These are phyloP conservation scores for Sapayoa aenigma DNA, from an alignment of 2,113 vertebrate genomes.

Conservation along the genomic window DNA sequence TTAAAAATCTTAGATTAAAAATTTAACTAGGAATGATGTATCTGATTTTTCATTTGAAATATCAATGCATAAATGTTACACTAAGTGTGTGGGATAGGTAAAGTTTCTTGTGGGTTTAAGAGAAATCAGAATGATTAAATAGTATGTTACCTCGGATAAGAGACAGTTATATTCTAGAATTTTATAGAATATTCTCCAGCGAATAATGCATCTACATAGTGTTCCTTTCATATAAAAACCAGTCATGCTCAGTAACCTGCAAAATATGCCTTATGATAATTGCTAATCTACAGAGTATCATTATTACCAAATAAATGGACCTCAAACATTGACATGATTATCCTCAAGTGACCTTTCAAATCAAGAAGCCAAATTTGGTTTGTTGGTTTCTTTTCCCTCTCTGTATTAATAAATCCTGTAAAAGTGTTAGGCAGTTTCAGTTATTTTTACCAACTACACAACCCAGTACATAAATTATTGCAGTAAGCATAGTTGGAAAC, in stretches of 20 bases:
- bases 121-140: neutral
- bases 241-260: neutral
- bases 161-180: neutral
- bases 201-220: neutral
- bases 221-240: neutral
- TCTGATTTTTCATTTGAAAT: neutral
- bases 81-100: neutral
- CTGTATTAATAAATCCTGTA: neutral
- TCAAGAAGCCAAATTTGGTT: neutral
- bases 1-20: neutral
- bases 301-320: constrained; percentile 16
- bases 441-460: neutral
- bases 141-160: neutral
- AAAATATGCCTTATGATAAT: constrained; percentile 10
- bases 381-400: neutral
- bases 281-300: neutral
- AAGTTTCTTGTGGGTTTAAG: neutral
- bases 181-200: neutral
- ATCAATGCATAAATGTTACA: neutral
- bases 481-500: neutral
- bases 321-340: neutral
- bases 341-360: constrained; percentile 6
- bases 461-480: neutral
- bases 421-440: neutral
- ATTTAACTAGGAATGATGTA: neutral